These are phyloP conservation scores for Parambassis ranga DNA, from an alignment of 2,797 vertebrate genomes.

Conservation along the genomic window DNA sequence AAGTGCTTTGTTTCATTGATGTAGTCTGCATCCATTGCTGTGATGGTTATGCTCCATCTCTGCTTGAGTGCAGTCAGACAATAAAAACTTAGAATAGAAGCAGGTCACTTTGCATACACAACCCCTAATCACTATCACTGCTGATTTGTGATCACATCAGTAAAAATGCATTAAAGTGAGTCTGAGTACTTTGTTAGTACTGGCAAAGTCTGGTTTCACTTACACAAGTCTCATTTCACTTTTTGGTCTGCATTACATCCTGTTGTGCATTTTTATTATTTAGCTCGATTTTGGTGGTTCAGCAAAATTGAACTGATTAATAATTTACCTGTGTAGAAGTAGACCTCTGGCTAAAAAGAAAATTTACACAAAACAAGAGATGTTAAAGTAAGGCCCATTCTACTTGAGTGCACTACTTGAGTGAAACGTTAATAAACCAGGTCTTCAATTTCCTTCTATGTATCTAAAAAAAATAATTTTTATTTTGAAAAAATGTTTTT, in stretches of 20 bases:
- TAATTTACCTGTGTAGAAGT: neutral
- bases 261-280: neutral
- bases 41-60: constrained; percentile 32
- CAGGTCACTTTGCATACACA: neutral
- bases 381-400: neutral
- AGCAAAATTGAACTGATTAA: neutral
- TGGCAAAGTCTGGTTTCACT: too few relatives aligned
- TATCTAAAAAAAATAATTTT: neutral
- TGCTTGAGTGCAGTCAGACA: neutral
- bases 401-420: too few relatives aligned
- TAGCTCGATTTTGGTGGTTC: neutral
- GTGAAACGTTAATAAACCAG: too few relatives aligned
- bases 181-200: neutral
- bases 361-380: neutral
- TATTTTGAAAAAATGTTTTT: too few relatives aligned
- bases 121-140: neutral
- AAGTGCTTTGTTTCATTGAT: constrained; percentile 18
- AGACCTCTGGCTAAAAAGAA: neutral
- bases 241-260: neutral
- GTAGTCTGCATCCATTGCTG: constrained; percentile 1
- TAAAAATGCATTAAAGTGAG: too few relatives aligned
- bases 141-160: neutral
- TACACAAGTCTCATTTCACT: neutral
- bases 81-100: constrained; percentile 6
- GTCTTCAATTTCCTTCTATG: too few relatives aligned